Percentiles rank a stretch among this genome's conserved stretches.
phyloP scores from a whole-genome alignment of 2,113 vertebrate genomes.

The Miniopterus natalensis region DNA sequence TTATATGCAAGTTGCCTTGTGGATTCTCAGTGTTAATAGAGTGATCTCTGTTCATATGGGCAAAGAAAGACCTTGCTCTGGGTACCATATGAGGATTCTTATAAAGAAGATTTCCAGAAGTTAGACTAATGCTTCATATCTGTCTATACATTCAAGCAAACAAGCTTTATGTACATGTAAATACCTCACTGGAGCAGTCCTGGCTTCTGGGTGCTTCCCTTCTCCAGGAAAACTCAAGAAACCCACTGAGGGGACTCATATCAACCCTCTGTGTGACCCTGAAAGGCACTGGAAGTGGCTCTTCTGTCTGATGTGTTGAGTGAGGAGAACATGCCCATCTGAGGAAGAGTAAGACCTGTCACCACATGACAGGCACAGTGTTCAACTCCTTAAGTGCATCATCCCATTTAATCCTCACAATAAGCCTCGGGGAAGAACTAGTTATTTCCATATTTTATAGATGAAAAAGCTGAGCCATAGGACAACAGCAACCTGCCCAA shows the following conservation, averaged over 20 bases:
- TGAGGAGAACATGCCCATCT: neutral
- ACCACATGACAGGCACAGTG: accelerated
- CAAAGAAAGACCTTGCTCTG: conserved; percentile 29
- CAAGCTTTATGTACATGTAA: neutral
- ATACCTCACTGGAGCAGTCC: neutral
- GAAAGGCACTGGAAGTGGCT: neutral
- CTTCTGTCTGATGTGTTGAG: neutral
- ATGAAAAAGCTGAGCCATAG: neutral
- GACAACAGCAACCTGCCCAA: neutral
- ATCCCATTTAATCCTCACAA: neutral
- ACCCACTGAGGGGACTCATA: neutral
- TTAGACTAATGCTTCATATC: neutral
- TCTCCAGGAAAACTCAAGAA: neutral
- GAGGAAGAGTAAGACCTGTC: neutral
- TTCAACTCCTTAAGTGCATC: too few species aligned
- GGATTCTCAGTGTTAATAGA: neutral
- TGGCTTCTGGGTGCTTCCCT: neutral
- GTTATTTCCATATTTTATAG: neutral
- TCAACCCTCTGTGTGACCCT: neutral
- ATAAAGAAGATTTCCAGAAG: conserved; percentile 13
- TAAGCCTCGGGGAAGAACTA: neutral
- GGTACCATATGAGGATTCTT: neutral
- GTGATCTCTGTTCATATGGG: neutral
- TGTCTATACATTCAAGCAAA: neutral
- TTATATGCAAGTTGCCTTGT: neutral